Percentiles rank a stretch among this genome's conserved stretches.
phyloP scores from a whole-genome alignment of 2,113 vertebrate species.

The Hippocampus barbouri region DNA sequence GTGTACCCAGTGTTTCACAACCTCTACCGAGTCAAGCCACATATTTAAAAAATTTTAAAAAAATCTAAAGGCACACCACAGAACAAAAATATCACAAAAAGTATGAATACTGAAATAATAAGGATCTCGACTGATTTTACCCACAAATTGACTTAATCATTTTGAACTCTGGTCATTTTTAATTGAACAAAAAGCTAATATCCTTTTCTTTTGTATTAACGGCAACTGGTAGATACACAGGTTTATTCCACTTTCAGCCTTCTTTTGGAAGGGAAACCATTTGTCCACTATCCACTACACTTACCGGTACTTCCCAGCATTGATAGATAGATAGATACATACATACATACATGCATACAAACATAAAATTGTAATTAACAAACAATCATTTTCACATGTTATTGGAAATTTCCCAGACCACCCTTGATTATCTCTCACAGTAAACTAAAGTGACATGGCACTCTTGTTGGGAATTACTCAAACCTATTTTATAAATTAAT shows the following conservation, averaged over 20 bases:
- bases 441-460: not conserved
- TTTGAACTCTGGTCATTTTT: not conserved
- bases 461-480: not conserved
- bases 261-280: not conserved
- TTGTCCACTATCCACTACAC: not conserved
- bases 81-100: too few species aligned
- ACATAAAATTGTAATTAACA: not conserved
- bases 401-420: not conserved
- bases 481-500: slow-evolving; percentile 58
- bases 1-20: too few species aligned
- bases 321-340: not conserved
- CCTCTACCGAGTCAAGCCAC: too few species aligned
- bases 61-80: too few species aligned
- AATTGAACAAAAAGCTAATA: not conserved
- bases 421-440: not conserved
- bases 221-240: not conserved
- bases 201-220: not conserved
- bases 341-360: too few species aligned
- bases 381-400: not conserved
- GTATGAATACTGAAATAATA: too few species aligned
- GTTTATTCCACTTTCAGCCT: not conserved
- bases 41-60: too few species aligned
- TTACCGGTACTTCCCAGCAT: not conserved
- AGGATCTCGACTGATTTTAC: too few species aligned
- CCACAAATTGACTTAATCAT: not conserved